Conservation (phyloP, 2,797 vertebrate genomes). For the Oryzias dopingdopingensis region DNA sequence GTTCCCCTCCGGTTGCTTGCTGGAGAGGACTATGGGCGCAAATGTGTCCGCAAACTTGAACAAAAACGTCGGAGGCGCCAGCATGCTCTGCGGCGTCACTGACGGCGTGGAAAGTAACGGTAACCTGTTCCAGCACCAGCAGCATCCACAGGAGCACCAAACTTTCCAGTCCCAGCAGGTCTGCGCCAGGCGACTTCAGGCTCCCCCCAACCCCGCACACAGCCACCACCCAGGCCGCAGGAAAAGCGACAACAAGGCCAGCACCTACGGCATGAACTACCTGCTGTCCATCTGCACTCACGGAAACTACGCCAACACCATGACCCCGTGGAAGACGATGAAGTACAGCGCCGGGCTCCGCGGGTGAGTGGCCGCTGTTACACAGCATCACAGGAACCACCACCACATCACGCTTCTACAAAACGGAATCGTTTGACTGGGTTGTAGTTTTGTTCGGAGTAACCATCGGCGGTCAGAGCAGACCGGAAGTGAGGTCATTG, state of each 20-base stretch:
- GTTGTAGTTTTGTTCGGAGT: too few relatives aligned
- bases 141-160: slow-evolving; percentile 65
- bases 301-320: slow-evolving; percentile 78
- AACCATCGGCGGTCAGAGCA: not conserved
- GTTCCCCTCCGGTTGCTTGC: slow-evolving; percentile 75
- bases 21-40: slow-evolving; percentile 74
- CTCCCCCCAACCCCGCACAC: slow-evolving; percentile 65
- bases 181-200: slow-evolving; percentile 69
- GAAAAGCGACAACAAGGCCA: slow-evolving; percentile 97
- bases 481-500: not conserved
- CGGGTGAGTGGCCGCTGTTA: slow-evolving; percentile 81
- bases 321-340: slow-evolving; percentile 94
- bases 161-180: slow-evolving; percentile 68
- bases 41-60: slow-evolving; percentile 70
- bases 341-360: slow-evolving; percentile 89
- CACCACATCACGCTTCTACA: too few relatives aligned
- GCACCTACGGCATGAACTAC: slow-evolving; percentile 96
- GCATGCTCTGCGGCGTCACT: slow-evolving; percentile 75
- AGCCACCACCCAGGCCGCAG: slow-evolving; percentile 88
- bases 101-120: slow-evolving; percentile 76
- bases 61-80: slow-evolving; percentile 70
- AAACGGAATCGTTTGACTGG: too few relatives aligned
- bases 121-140: slow-evolving; percentile 61
- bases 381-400: too few relatives aligned
- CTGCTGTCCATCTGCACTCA: slow-evolving; percentile 86